These are phyloP conservation scores for Spodoptera frugiperda DNA, from an alignment of 1,140 invertebrate species.

Conservation along the genomic window DNA sequence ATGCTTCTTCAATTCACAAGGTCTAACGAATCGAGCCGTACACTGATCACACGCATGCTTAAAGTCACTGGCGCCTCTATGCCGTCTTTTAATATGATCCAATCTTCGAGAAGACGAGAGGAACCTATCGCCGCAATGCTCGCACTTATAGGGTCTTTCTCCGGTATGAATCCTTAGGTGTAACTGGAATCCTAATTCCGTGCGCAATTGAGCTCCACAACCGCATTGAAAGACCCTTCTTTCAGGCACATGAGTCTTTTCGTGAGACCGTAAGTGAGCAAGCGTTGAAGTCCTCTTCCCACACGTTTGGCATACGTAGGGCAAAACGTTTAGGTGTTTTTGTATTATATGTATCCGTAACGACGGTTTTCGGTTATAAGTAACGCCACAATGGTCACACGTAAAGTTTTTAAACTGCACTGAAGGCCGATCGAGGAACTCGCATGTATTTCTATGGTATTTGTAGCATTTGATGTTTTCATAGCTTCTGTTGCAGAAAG, in stretches of 20 bases:
- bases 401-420: constrained; percentile 56
- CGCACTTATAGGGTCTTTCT: constrained; percentile 91
- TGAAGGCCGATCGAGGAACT: constrained; percentile 17
- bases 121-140: constrained; percentile 88
- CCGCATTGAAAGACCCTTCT: constrained; percentile 73
- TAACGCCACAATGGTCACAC: constrained; percentile 75
- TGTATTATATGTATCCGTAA: constrained; percentile 78
- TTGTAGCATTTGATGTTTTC: constrained; percentile 71
- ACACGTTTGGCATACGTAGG: constrained; percentile 76
- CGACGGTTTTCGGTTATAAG: constrained; percentile 75
- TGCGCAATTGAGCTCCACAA: constrained; percentile 73
- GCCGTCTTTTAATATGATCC: constrained; percentile 77
- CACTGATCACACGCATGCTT: constrained; percentile 68
- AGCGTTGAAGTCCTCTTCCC: constrained; percentile 77
- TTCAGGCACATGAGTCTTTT: constrained; percentile 69
- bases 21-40: constrained; percentile 67
- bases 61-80: constrained; percentile 64
- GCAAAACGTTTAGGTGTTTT: constrained; percentile 79
- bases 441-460: constrained; percentile 65
- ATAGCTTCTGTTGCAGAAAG: constrained; percentile 62
- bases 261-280: constrained; percentile 77
- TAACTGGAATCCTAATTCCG: constrained; percentile 70
- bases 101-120: constrained; percentile 75
- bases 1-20: constrained; percentile 75
- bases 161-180: constrained; percentile 89